Percentiles rank a stretch among this genome's conserved stretches.
Conservation (phyloP, 2,888 invertebrate species). For the Troides oblongomaculatus region DNA sequence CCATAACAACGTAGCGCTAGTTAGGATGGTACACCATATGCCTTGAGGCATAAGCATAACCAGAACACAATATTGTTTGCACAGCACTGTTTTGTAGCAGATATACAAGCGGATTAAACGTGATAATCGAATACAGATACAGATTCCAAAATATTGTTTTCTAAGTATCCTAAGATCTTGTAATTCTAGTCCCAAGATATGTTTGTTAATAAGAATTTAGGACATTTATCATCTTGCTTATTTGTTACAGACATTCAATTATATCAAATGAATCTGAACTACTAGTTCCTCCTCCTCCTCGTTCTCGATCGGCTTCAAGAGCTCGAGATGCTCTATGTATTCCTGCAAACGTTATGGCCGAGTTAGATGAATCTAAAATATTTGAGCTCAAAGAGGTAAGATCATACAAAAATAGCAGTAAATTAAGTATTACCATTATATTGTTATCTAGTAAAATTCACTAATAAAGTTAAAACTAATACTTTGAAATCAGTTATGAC, state of each 20-base stretch:
- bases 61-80: too few species aligned
- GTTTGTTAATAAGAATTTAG: not conserved
- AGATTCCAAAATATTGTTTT: not conserved
- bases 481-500: too few species aligned
- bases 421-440: too few species aligned
- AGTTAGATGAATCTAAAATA: conserved; percentile 81
- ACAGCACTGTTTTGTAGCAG: too few species aligned
- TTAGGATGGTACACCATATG: too few species aligned
- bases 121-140: not conserved
- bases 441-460: too few species aligned
- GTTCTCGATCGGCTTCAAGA: conserved; percentile 62
- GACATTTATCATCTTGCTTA: not conserved
- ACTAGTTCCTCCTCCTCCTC: conserved; percentile 47
- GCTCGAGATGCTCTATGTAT: conserved; percentile 65
- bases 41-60: too few species aligned
- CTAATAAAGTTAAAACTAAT: too few species aligned
- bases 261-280: conserved; percentile 52
- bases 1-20: too few species aligned
- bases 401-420: conserved; percentile 2
- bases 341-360: conserved; percentile 73
- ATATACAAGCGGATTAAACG: not conserved
- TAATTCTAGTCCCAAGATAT: not conserved
- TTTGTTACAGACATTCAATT: conserved; percentile 48
- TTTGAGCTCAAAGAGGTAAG: conserved; percentile 83
- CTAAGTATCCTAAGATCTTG: not conserved